Evolutionary conservation across 2,888 invertebrate genomes (phyloP), one percentile per base, ranked within the genome.

Genomic region (Andrena bicolor): DNA sequence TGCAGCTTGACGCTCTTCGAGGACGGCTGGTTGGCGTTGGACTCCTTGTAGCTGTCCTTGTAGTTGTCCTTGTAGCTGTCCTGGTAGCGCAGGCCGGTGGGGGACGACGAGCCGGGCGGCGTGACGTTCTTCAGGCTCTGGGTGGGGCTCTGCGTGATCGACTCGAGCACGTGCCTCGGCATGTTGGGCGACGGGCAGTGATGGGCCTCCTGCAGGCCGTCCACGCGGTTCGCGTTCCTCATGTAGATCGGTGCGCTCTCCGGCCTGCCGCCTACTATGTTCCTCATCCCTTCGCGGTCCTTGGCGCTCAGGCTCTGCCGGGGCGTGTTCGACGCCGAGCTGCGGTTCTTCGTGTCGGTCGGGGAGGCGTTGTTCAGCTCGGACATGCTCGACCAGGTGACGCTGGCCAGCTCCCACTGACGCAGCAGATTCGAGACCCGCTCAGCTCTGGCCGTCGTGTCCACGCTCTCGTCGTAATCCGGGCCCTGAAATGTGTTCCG

Each of bases 391-490:
- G 92, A 91, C 91, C 92, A 92, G 26, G 94, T 94, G 77, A 95
- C 94, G 80, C 97, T 97, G 2, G 97, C 96, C 49, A 96, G 96
- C 88, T 97, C 96, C 97, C 97, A 97, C 91, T 97, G 96, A 83
- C 96, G 96, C 82, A 97, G 95, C 58, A 97, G 94, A 20, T 95
- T 95, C 87, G 95, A 95, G 80, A 97, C 95, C 74, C 97, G 95
- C 76, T 96, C 96, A 69, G 96, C 95, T 91, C 97, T 97, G 89
- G 96, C 92, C 63, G 95, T 95, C 68, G 96, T 95, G 94, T 97
- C 97, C 75, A 96, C 75, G 72, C 86, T 96, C 94, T 97, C 97
- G 93, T 97, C 97, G 93, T 97, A 97, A 92, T 97, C 97, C 84
- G 96, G 97, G 77, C 97, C 97, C 97, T 97, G 94, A 13, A 80